phyloP scores from a whole-genome alignment of 2,888 invertebrate genomes.

The Capitulum mitella region DNA sequence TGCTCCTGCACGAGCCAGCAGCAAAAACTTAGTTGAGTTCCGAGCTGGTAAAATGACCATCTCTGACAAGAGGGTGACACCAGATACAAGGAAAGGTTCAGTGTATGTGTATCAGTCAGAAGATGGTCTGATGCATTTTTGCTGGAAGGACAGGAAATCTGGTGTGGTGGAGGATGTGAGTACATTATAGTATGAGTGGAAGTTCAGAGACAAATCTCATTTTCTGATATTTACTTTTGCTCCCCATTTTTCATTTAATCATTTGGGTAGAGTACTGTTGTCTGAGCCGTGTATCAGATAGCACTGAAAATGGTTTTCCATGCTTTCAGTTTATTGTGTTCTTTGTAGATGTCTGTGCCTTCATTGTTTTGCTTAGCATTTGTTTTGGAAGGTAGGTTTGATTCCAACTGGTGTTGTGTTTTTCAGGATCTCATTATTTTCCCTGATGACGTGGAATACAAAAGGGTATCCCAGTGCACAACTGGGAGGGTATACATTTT shows the following conservation, averaged over 20 bases:
- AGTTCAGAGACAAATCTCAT: too few species aligned
- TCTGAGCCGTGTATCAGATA: neutral
- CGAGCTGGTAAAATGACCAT: conserved; percentile 91
- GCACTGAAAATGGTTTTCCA: too few species aligned
- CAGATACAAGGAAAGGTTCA: conserved; percentile 89
- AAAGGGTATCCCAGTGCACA: conserved; percentile 86
- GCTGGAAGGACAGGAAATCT: conserved; percentile 95
- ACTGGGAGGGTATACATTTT: conserved; percentile 92
- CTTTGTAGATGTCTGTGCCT: too few species aligned
- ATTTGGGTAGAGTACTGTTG: neutral
- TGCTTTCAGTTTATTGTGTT: too few species aligned
- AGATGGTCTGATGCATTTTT: conserved; percentile 96
- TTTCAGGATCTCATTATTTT: conserved; percentile 88
- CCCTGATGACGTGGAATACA: conserved; percentile 97
- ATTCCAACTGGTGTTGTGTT: conserved; percentile 23
- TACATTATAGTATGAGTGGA: conserved; percentile 25
- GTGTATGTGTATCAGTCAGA: conserved; percentile 94
- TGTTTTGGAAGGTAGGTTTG: too few species aligned
- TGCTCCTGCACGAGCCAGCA: conserved; percentile 66
- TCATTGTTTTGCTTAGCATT: too few species aligned
- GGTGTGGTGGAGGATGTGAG: conserved; percentile 84
- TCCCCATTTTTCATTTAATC: too few species aligned
- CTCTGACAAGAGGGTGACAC: conserved; percentile 86
- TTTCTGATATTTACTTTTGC: too few species aligned
- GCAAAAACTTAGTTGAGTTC: conserved; percentile 87